Percentiles rank a stretch among this genome's conserved stretches.
Conservation (phyloP, 2,113 vertebrate genomes). For the Menura novaehollandiae region DNA sequence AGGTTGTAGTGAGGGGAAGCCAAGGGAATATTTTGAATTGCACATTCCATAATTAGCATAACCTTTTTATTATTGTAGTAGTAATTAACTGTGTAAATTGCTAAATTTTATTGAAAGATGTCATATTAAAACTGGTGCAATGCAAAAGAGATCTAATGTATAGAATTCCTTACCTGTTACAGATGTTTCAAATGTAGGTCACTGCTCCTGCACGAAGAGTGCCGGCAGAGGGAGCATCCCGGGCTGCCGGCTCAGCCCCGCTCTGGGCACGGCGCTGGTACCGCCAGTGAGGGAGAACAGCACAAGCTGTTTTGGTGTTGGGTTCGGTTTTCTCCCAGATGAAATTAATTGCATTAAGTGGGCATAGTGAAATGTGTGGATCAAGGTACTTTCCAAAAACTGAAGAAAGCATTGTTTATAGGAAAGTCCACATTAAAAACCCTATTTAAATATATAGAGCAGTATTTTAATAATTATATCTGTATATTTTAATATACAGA, state of each 20-base stretch:
- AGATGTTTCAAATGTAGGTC: neutral
- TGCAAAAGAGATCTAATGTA: neutral
- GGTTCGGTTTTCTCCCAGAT: rapidly evolving
- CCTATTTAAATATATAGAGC: neutral
- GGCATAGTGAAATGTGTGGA: neutral
- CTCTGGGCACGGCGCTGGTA: rapidly evolving
- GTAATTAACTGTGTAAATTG: neutral
- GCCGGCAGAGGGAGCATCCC: conserved; percentile 40
- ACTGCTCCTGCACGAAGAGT: neutral
- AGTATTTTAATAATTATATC: neutral
- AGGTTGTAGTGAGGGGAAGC: neutral
- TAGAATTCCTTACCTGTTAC: neutral
- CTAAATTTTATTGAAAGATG: neutral
- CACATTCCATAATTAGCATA: neutral
- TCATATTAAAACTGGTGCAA: neutral
- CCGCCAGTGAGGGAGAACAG: neutral
- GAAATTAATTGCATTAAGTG: neutral
- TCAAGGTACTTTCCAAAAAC: neutral
- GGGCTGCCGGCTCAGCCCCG: neutral
- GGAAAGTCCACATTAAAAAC: neutral
- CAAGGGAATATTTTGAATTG: neutral
- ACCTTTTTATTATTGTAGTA: neutral
- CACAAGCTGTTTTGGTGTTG: rapidly evolving
- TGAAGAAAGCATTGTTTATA: neutral
- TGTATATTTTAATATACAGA: neutral